A percentile compares a stretch with the other conserved stretches of the same genome.
phyloP scores from a whole-genome alignment of 2,888 invertebrate species.

The Lathronympha strigana region DNA sequence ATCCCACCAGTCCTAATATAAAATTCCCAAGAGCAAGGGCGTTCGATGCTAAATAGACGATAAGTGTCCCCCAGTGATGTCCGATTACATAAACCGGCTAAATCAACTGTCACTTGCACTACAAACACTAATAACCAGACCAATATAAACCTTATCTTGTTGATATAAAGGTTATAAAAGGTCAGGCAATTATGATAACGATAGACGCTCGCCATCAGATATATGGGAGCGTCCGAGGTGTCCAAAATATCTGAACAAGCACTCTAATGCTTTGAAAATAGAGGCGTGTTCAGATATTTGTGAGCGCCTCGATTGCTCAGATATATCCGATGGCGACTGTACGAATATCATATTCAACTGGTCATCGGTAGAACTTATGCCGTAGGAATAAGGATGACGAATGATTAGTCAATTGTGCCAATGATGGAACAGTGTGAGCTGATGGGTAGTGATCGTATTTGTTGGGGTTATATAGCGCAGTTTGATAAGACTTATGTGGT shows the following conservation, averaged over 20 bases:
- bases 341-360: neutral
- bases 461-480: conserved; percentile 18
- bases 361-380: neutral
- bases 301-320: too few species aligned
- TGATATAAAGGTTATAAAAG: neutral
- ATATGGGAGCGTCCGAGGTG: too few species aligned
- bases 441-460: neutral
- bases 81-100: conserved; percentile 43
- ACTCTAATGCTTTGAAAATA: too few species aligned
- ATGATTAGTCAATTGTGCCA: neutral
- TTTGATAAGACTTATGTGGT: conserved; percentile 7
- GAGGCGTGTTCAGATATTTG: too few species aligned
- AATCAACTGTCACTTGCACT: conserved; percentile 2
- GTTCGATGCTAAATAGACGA: conserved; percentile 63
- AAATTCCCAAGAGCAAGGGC: conserved; percentile 64
- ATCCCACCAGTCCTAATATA: conserved; percentile 47
- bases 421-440: neutral
- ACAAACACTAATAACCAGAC: neutral
- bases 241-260: too few species aligned
- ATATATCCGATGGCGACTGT: too few species aligned
- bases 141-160: neutral
- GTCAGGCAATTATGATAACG: neutral
- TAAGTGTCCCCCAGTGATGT: conserved; percentile 58
- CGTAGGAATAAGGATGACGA: neutral
- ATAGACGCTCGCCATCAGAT: too few species aligned